Percentiles rank a stretch among this genome's conserved stretches.
These are phyloP conservation scores for Stictonetta naevosa DNA, from an alignment of 2,113 vertebrate species.

Conservation along the genomic window DNA sequence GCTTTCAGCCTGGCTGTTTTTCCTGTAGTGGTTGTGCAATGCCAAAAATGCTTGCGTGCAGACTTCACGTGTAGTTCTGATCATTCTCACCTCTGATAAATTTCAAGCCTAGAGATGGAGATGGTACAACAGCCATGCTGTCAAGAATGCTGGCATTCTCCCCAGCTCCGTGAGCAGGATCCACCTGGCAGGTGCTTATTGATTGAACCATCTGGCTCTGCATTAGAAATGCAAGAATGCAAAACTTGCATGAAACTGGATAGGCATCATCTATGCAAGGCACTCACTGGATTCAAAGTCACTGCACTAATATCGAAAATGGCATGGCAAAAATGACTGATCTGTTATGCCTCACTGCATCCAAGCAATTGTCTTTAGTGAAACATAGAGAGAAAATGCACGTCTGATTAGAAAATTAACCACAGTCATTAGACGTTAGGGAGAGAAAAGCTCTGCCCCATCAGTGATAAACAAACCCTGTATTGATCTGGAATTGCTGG, in stretches of 20 bases:
- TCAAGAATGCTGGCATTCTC: constrained; percentile 12
- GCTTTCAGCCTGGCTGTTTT: not conserved
- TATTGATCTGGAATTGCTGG: not conserved
- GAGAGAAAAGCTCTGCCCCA: not conserved
- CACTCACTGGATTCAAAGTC: not conserved
- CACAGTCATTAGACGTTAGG: not conserved
- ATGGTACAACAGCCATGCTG: not conserved
- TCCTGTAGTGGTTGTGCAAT: not conserved
- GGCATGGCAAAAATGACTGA: not conserved
- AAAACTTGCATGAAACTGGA: not conserved
- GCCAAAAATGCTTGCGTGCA: not conserved
- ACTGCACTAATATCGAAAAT: not conserved
- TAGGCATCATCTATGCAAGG: not conserved
- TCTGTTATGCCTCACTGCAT: not conserved
- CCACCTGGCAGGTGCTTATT: constrained; percentile 7
- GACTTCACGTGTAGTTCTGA: not conserved
- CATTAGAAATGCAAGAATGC: constrained; percentile 6
- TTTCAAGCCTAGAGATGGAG: constrained; percentile 2
- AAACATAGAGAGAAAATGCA: not conserved
- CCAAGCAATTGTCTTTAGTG: not conserved
- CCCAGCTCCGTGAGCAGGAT: not conserved
- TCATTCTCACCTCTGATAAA: not conserved
- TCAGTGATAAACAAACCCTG: not conserved
- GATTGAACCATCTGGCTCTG: constrained; percentile 36
- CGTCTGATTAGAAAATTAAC: not conserved